Conservation (phyloP, 1,140 invertebrate genomes). For the Matsumurasca onukii region DNA sequence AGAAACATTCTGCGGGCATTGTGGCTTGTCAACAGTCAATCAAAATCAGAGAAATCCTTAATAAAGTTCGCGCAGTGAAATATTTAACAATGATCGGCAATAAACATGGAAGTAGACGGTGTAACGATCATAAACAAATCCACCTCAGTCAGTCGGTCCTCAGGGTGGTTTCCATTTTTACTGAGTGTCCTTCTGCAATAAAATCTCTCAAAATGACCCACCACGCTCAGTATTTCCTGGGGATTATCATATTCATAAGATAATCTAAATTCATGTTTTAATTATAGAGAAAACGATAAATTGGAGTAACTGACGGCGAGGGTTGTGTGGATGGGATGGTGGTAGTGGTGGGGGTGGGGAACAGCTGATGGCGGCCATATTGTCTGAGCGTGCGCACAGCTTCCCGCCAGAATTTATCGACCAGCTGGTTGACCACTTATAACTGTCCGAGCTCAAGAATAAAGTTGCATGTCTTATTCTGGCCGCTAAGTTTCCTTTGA, state of each 20-base stretch:
- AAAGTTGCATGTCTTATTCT: slow-evolving; percentile 30
- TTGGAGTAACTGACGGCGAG: neutral
- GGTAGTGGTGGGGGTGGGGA: neutral
- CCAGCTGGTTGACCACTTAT: slow-evolving; percentile 9
- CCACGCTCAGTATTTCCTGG: slow-evolving; percentile 9
- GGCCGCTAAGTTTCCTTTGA: neutral
- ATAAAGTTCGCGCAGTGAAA: neutral
- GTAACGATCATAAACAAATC: neutral
- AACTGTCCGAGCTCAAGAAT: slow-evolving; percentile 22
- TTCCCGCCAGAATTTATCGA: slow-evolving; percentile 23
- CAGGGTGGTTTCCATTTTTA: slow-evolving; percentile 18
- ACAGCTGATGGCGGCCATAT: slow-evolving; percentile 7
- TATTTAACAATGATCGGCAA: slow-evolving; percentile 7
- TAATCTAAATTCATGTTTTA: slow-evolving; percentile 32
- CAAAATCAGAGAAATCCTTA: slow-evolving; percentile 17
- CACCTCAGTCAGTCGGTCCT: neutral
- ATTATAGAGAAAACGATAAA: slow-evolving; percentile 29
- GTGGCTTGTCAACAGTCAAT: slow-evolving; percentile 13
- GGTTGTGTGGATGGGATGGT: neutral
- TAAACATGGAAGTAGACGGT: slow-evolving; percentile 1
- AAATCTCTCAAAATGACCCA: neutral
- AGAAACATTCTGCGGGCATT: too few species aligned
- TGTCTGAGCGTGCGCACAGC: slow-evolving; percentile 8
- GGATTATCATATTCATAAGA: slow-evolving; percentile 31
- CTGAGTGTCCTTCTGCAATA: slow-evolving; percentile 5